Base-by-base conservation (phyloP, 2,888 invertebrate species). In the Cheilosia variabilis region DNA sequence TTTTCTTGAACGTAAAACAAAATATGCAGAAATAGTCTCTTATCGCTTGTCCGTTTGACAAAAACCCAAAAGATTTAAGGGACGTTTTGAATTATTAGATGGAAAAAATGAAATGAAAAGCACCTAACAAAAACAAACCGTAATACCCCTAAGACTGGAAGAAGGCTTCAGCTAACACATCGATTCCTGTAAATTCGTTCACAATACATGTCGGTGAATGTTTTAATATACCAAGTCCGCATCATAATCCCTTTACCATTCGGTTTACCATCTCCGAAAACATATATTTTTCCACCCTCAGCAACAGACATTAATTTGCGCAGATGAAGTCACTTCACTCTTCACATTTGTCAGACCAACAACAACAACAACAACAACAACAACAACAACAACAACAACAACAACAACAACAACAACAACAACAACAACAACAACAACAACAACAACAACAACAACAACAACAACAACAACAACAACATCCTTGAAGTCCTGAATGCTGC, bases 271-370 rank as follows among this genome's bases (percentile, higher is more conserved):
- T 31, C n/a, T 13, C 45, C 52, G 34, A 19, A 47, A 6, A 43
- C 19, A 55, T 6, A 27, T 1, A 6, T 19, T 55, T 45, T 45
- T 55, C 65, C 57, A 76, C 76, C 76, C 76, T 60, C 76, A 68
- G 66, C 78, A 83, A 73, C 83, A 78, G 78, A 73, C 78, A 81
- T 50, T 27, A 63, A 73, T 78, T 79, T 79, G 84, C 79, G 75
- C 84, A 84, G 75, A 84, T 84, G 79, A 84, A 80, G 71, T 84
- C 75, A 80, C 52, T 13, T 13, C 37, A 37, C 75, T 76, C 52
- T 13, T 13, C 37, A 37, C 3, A 79, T 55, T 19, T 19, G 52
- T 45, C 45, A 53, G 15, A 58, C 17, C 43, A 60, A 24, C 60
- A 66, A 19, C 53, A 50, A 62, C 55, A 53, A 47, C 2, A 47